These are phyloP conservation scores for Tokudaia tokunoshimensis DNA, from an alignment of 2,797 vertebrate genomes.

Conservation along the genomic window DNA sequence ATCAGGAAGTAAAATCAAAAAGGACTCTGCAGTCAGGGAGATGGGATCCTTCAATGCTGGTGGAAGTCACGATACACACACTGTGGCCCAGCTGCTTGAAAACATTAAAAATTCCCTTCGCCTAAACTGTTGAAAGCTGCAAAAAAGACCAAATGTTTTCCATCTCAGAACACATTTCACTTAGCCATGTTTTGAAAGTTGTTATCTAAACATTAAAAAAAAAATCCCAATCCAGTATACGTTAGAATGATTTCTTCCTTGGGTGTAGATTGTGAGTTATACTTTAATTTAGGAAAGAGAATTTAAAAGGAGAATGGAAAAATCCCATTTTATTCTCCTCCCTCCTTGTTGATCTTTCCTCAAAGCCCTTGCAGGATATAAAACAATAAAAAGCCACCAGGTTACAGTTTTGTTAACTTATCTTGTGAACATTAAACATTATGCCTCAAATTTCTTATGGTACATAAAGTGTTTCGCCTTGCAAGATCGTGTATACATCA, in stretches of 20 bases:
- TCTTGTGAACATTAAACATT: conserved; percentile 93
- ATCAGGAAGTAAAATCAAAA: not conserved
- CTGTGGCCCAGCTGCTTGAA: conserved; percentile 79
- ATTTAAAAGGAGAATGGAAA: conserved; percentile 76
- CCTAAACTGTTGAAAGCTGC: conserved; percentile 86
- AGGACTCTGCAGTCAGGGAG: not conserved
- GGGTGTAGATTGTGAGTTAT: conserved; percentile 83
- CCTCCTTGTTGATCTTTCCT: conserved; percentile 86
- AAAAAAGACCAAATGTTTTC: conserved; percentile 87
- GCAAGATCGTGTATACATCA: conserved; percentile 88
- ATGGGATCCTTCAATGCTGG: conserved; percentile 60
- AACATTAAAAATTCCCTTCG: conserved; percentile 83
- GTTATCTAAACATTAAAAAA: conserved; percentile 86
- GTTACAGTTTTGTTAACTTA: conserved; percentile 89
- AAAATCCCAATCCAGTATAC: conserved; percentile 69
- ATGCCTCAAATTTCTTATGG: conserved; percentile 92
- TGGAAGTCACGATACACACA: conserved; percentile 63
- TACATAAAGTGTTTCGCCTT: conserved; percentile 91
- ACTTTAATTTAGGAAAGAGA: conserved; percentile 82
- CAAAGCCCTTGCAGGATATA: conserved; percentile 83
- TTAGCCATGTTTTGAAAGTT: conserved; percentile 86
- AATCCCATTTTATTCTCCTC: conserved; percentile 78
- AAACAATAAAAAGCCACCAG: conserved; percentile 88
- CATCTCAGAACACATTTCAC: conserved; percentile 85
- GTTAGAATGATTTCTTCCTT: conserved; percentile 86